Evolutionary conservation across 2,888 invertebrate species (phyloP), one percentile per base, ranked within the genome.

Genomic region (Meiosimyza platycephala): DNA sequence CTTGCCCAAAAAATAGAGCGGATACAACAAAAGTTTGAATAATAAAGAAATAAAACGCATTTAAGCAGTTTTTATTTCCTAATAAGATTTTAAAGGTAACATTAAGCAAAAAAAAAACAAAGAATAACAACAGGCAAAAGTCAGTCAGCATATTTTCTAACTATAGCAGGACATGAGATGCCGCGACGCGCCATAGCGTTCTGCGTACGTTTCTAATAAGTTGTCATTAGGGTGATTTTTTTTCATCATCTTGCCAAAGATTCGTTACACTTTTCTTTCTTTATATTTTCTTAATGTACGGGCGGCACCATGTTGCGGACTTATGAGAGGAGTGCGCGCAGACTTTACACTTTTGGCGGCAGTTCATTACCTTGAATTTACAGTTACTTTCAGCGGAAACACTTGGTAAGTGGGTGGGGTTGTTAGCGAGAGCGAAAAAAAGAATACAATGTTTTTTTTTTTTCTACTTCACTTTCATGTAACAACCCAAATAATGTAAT

Each of bases 311-410:
- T 40, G 9, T 40, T 40, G 40, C 40, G 40, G 40, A 40, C 40
- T 40, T 40, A 40, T 40, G 40, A 40, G 40, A 7, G 40, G 40
- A 40, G 40, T 40, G 48, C 57, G 47, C 40, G 72, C 66, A 76
- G 77, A 79, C 77, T 79, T 82, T 81, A 70, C 79, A 79, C 78
- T 78, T 74, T 74, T 74, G 79, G 75, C 80, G 78, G 78, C 84
- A 85, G 85, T 83, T 85, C 84, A 84, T 85, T 85, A 85, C 80
- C 72, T 77, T 78, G 80, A 81, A 83, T 85, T 85, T 84, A 79
- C 85, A 85, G 82, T 80, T 81, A 78, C 79, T 79, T 76, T 72
- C 18, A n/a, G 40, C 6, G 15, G 63, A 16, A 40, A 40, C 47
- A 40, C 6, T 40, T 40, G 40, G 40, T 2, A 40, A 40, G 40